These are phyloP conservation scores for Dascyllus trimaculatus DNA, from an alignment of 2,113 vertebrate species.

Conservation along the genomic window DNA sequence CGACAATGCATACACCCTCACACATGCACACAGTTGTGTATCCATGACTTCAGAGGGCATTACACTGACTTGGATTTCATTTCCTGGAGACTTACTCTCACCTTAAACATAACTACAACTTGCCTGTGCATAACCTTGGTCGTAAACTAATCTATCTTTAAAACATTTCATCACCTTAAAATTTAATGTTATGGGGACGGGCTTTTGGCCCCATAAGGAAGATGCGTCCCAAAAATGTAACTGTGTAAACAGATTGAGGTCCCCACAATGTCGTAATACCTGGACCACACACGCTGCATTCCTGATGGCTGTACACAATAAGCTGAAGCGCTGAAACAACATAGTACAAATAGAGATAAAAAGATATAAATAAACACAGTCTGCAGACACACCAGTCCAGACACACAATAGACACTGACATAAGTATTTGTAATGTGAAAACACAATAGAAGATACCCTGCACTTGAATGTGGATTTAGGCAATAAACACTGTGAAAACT, in stretches of 20 bases:
- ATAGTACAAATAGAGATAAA: neutral
- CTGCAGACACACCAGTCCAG: neutral
- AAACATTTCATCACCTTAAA: no score
- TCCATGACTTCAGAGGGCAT: no score
- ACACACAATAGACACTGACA: neutral
- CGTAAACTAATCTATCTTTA: no score
- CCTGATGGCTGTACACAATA: neutral
- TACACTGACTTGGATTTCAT: no score
- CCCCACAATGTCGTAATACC: no score
- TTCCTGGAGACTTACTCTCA: no score
- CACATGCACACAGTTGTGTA: constrained; percentile 11
- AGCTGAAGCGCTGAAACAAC: constrained; percentile 12
- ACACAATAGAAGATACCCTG: neutral
- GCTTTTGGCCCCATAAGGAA: no score
- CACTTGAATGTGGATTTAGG: neutral
- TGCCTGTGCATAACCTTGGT: no score
- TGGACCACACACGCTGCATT: constrained; percentile 10
- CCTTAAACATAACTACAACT: no score
- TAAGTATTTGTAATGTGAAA: neutral
- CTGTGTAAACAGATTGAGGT: no score
- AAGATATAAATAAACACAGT: neutral
- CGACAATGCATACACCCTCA: constrained; percentile 46
- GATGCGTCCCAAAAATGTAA: no score
- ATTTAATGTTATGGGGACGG: no score
- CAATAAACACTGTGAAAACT: neutral